These are phyloP conservation scores for Masnerella sp. DNA, from an alignment of 2,888 invertebrate species.

Conservation along the genomic window DNA sequence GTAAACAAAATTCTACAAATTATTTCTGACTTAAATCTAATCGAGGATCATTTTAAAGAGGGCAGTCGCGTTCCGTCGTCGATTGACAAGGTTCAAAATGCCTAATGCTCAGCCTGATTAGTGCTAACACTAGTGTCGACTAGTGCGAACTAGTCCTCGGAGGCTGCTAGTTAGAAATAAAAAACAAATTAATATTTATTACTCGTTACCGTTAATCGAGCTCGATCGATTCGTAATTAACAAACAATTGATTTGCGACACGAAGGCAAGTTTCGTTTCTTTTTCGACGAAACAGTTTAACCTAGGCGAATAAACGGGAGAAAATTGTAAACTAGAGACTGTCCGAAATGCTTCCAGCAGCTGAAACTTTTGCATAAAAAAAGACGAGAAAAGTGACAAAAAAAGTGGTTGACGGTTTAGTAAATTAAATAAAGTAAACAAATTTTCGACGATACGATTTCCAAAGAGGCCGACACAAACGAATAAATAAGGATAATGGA, in stretches of 20 bases:
- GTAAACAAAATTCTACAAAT: no score
- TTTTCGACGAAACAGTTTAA: slow-evolving; percentile 35
- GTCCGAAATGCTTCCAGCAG: slow-evolving; percentile 66
- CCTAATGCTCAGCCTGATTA: slow-evolving; percentile 73
- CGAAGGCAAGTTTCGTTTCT: slow-evolving; percentile 18
- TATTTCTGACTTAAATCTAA: no score
- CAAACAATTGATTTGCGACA: slow-evolving; percentile 41
- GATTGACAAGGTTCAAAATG: slow-evolving; percentile 50
- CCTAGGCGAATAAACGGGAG: slow-evolving; percentile 34
- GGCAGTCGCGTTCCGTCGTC: slow-evolving; percentile 41
- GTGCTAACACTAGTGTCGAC: slow-evolving; percentile 72
- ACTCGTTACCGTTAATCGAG: slow-evolving; percentile 65
- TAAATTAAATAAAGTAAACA: slow-evolving; percentile 18
- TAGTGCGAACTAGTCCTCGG: slow-evolving; percentile 74
- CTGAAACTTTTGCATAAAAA: slow-evolving; percentile 56
- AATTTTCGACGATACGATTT: slow-evolving; percentile 39
- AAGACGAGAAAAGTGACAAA: slow-evolving; percentile 17
- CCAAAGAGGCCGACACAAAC: slow-evolving; percentile 34
- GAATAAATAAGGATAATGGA: slow-evolving; percentile 46
- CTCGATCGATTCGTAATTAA: slow-evolving; percentile 60
- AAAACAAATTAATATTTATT: slow-evolving; percentile 65
- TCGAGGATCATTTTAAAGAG: no score
- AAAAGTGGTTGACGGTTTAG: slow-evolving; percentile 12
- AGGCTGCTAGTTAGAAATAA: slow-evolving; percentile 74
- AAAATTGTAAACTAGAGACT: slow-evolving; percentile 60